Percentiles rank a stretch among this genome's conserved stretches.
phyloP scores from a whole-genome alignment of 2,113 vertebrate species.

The Chamaetylas fuelleborni region DNA sequence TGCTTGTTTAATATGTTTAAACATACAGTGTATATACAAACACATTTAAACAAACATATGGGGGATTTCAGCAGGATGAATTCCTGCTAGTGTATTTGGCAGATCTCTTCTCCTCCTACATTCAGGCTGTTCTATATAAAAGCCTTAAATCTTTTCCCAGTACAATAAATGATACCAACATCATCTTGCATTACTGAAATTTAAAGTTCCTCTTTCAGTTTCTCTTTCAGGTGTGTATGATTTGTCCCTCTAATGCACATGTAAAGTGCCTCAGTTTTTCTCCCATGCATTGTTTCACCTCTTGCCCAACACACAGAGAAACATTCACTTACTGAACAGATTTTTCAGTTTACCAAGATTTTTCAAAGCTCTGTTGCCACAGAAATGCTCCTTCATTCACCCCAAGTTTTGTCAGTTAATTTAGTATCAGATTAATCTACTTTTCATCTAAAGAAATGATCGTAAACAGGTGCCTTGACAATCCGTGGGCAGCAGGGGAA shows the following conservation, averaged over 20 bases:
- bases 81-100: not conserved
- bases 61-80: not conserved
- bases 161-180: not conserved
- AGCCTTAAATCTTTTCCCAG: not conserved
- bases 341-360: not conserved
- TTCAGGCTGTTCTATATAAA: constrained; percentile 3
- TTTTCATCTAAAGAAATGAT: not conserved
- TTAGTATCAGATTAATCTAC: not conserved
- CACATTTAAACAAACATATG: constrained; percentile 52
- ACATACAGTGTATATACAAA: constrained; percentile 1
- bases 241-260: not conserved
- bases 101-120: constrained; percentile 15
- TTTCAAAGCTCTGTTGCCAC: not conserved
- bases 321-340: not conserved
- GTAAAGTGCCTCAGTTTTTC: not conserved
- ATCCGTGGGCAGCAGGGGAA: not conserved
- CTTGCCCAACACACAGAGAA: not conserved
- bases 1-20: not conserved
- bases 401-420: not conserved
- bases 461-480: not conserved
- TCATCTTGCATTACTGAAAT: not conserved
- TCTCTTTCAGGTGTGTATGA: not conserved
- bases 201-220: not conserved
- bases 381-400: not conserved
- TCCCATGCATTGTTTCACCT: not conserved